A percentile compares a stretch with the other conserved stretches of the same genome.
These are phyloP conservation scores for Hippolais icterina DNA, from an alignment of 2,113 vertebrate species.

Conservation along the genomic window DNA sequence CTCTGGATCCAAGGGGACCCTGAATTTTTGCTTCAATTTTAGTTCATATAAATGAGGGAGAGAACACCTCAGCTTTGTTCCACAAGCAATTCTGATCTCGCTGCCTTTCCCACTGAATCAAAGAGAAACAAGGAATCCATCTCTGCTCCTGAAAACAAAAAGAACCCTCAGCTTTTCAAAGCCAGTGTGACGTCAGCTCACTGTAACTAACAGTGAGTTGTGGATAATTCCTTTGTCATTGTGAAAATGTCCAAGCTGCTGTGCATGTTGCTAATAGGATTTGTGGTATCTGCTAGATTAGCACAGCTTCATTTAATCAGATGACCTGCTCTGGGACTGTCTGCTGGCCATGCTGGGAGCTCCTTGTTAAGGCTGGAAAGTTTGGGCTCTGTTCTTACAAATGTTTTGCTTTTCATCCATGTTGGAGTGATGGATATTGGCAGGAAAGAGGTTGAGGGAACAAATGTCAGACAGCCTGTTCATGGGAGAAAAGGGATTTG, in stretches of 20 bases:
- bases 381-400: neutral
- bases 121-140: neutral
- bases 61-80: neutral
- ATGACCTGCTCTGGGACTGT: constrained; percentile 22
- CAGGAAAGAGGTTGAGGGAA: neutral
- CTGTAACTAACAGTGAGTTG: neutral
- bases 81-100: neutral
- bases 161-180: neutral
- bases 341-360: neutral
- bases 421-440: neutral
- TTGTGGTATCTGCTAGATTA: constrained; percentile 54
- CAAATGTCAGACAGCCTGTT: neutral
- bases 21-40: neutral
- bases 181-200: neutral
- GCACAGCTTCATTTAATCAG: constrained; percentile 51
- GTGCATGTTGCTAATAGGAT: constrained; percentile 50
- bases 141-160: neutral
- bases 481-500: neutral
- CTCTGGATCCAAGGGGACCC: neutral
- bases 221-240: constrained; percentile 35
- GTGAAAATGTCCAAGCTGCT: neutral
- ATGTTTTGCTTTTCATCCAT: neutral
- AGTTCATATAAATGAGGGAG: neutral
- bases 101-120: neutral
- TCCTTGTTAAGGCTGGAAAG: neutral